Evolutionary conservation across 2,888 invertebrate species (phyloP).

Genomic region (Chromoteleia sp.): DNA sequence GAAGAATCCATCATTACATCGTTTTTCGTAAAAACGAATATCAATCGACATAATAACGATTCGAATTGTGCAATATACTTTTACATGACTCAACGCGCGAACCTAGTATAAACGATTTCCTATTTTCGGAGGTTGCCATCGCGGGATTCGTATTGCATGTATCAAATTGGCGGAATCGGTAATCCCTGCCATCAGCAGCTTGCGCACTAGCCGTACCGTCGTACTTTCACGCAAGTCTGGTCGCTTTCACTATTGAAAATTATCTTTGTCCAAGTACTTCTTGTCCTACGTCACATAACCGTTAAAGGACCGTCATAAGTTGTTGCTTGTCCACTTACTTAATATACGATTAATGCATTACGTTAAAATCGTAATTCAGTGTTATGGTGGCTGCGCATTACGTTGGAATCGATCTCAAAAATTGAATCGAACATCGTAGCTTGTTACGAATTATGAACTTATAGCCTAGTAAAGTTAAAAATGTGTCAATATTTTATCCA

Average conservation of each 20-base stretch:
- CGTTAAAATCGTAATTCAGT: constrained; percentile 35
- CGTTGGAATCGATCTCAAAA: background rate
- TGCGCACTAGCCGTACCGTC: constrained; percentile 50
- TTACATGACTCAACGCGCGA: constrained; percentile 19
- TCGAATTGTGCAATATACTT: constrained; percentile 15
- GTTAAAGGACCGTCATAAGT: constrained; percentile 57
- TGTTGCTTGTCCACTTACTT: constrained; percentile 54
- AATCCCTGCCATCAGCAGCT: constrained; percentile 50
- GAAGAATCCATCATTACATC: background rate
- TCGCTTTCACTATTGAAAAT: constrained; percentile 82
- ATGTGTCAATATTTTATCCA: no score
- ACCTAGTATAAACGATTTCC: constrained; percentile 30
- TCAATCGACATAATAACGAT: constrained; percentile 7
- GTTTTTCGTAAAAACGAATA: background rate
- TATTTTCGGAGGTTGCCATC: constrained; percentile 49
- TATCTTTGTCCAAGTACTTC: constrained; percentile 72
- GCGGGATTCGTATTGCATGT: constrained; percentile 48
- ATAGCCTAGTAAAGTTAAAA: no score
- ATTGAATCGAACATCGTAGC: no score
- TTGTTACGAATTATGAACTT: no score
- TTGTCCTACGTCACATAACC: constrained; percentile 66
- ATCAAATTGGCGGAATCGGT: constrained; percentile 60
- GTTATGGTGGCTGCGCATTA: constrained; percentile 9
- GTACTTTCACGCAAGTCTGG: constrained; percentile 77
- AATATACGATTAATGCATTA: constrained; percentile 59